phyloP scores from a whole-genome alignment of 2,888 invertebrate genomes.

The Cheilosia grossa region DNA sequence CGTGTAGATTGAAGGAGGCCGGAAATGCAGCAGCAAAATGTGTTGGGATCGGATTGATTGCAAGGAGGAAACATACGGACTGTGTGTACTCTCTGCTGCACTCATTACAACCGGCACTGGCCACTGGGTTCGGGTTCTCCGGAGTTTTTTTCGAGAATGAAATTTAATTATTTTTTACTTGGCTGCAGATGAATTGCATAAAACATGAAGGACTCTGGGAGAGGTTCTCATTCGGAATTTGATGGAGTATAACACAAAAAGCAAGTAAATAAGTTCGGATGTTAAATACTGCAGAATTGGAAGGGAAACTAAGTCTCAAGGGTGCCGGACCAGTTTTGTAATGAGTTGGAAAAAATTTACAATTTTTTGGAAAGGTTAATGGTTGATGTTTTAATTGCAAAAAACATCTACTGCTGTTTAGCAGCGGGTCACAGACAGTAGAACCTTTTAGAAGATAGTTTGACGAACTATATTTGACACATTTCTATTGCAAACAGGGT shows the following conservation, averaged over 20 bases:
- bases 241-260: conserved; percentile 10
- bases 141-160: conserved; percentile 66
- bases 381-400: too few relatives aligned
- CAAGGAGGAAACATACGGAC: conserved; percentile 35
- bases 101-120: conserved; percentile 50
- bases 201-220: conserved; percentile 59
- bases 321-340: background rate
- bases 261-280: conserved; percentile 44
- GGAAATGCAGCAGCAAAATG: conserved; percentile 55
- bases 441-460: too few relatives aligned
- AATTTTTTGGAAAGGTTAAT: too few relatives aligned
- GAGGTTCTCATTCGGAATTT: conserved; percentile 28
- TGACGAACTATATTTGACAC: too few relatives aligned
- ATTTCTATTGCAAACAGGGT: too few relatives aligned
- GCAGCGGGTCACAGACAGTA: too few relatives aligned
- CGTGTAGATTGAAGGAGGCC: conserved; percentile 26
- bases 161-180: conserved; percentile 74
- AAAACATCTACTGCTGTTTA: too few relatives aligned
- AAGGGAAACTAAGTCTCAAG: conserved; percentile 16
- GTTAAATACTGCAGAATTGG: conserved; percentile 47
- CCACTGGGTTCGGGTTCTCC: background rate
- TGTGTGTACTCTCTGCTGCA: conserved; percentile 12
- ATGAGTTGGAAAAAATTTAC: too few relatives aligned
- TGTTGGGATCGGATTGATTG: conserved; percentile 62
- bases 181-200: conserved; percentile 72